These are phyloP conservation scores for Serilophus lunatus DNA, from an alignment of 2,113 vertebrate genomes.

Conservation along the genomic window DNA sequence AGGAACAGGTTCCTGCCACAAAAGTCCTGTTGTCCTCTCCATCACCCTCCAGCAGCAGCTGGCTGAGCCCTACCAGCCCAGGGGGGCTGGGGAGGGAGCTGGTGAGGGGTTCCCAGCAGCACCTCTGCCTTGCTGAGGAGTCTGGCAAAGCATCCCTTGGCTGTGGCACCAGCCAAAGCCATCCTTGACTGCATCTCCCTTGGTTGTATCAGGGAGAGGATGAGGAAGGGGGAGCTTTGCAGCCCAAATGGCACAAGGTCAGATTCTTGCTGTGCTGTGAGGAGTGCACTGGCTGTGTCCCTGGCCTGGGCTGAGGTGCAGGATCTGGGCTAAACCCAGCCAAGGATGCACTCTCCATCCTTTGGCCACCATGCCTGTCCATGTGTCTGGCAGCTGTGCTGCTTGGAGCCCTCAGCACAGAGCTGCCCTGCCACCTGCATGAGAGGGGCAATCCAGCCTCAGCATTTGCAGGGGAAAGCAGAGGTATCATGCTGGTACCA, in stretches of 20 bases:
- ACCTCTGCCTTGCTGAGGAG: neutral
- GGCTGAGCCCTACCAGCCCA: neutral
- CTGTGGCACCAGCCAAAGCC: neutral
- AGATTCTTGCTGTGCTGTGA: neutral
- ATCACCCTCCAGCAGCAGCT: neutral
- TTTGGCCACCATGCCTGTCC: neutral
- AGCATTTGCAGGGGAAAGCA: neutral
- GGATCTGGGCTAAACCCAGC: neutral
- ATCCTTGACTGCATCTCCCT: neutral
- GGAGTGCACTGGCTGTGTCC: neutral
- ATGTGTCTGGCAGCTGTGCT: accelerated
- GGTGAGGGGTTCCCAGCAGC: neutral
- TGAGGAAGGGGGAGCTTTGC: constrained; percentile 9
- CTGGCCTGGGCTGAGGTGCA: neutral
- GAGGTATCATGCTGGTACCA: neutral
- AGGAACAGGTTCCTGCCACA: neutral
- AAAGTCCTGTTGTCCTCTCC: neutral
- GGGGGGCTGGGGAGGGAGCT: neutral
- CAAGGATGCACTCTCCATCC: neutral
- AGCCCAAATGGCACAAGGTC: neutral
- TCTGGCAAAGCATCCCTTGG: neutral
- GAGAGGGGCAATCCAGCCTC: neutral
- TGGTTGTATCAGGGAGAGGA: neutral
- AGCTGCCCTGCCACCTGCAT: neutral
- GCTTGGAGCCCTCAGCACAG: neutral